Evolutionary conservation across 2,113 vertebrate genomes (phyloP).

Genomic region (Indicator indicator): DNA sequence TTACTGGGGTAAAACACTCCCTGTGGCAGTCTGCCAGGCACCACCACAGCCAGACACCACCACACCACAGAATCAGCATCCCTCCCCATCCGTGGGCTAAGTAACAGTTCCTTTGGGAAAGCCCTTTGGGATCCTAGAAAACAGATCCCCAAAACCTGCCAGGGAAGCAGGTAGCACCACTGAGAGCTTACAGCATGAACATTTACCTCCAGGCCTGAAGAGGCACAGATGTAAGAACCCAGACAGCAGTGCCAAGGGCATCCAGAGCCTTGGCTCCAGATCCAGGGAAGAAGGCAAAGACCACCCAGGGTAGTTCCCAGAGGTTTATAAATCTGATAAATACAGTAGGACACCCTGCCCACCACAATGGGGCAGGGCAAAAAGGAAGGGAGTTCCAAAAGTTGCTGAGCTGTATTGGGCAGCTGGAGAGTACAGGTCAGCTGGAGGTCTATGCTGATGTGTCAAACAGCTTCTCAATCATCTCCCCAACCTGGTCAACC

Average conservation of each 20-base stretch:
- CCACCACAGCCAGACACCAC: neutral
- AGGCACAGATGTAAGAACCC: rapidly evolving
- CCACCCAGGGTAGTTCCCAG: constrained; percentile 11
- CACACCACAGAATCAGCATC: rapidly evolving
- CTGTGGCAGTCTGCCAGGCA: too few species aligned
- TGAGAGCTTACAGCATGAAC: neutral
- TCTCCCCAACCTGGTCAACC: constrained; percentile 93
- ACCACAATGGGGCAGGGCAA: constrained; percentile 36
- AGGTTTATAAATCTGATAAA: constrained; percentile 72
- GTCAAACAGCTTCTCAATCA: constrained; percentile 96
- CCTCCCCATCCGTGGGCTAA: neutral
- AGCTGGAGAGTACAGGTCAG: neutral
- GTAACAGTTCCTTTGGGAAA: neutral
- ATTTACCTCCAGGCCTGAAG: neutral
- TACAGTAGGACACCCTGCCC: constrained; percentile 43
- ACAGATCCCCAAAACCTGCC: neutral
- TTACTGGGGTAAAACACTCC: neutral
- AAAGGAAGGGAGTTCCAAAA: neutral
- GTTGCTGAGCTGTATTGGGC: neutral
- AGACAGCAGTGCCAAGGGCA: neutral
- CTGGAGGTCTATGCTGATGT: constrained; percentile 85
- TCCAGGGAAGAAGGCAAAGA: neutral
- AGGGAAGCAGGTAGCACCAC: neutral
- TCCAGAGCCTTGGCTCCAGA: neutral
- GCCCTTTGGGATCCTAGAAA: neutral